Percentiles rank a stretch among this genome's conserved stretches.
phyloP scores from a whole-genome alignment of 2,113 vertebrate species.

The Mormyrus lacerda region DNA sequence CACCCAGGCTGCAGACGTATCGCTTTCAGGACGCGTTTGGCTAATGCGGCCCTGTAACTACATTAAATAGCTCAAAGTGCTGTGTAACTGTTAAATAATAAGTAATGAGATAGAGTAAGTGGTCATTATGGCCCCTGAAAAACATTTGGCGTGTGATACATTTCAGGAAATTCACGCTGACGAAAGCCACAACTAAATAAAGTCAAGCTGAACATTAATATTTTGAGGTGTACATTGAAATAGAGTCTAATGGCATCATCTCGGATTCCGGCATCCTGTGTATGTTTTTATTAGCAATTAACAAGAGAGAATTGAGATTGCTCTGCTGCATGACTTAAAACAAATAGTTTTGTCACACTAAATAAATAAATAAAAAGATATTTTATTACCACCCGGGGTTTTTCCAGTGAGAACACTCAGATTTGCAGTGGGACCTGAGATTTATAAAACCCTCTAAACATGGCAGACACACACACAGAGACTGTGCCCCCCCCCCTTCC shows the following conservation, averaged over 20 bases:
- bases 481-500: background rate
- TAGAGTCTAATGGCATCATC: background rate
- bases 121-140: background rate
- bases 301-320: background rate
- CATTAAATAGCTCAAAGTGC: background rate
- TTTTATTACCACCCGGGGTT: background rate
- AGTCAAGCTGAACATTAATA: background rate
- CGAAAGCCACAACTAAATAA: background rate
- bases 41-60: background rate
- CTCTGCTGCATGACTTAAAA: background rate
- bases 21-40: background rate
- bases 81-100: background rate
- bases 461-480: background rate
- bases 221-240: background rate
- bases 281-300: background rate
- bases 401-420: background rate
- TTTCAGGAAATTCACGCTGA: background rate
- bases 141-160: background rate
- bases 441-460: background rate
- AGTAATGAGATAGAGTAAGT: background rate
- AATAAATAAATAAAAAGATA: background rate
- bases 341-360: background rate
- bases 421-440: background rate
- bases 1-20: background rate
- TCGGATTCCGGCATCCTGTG: background rate